Evolutionary conservation across 2,888 invertebrate genomes (phyloP).

Genomic region (Acanthacorydalis orientalis): DNA sequence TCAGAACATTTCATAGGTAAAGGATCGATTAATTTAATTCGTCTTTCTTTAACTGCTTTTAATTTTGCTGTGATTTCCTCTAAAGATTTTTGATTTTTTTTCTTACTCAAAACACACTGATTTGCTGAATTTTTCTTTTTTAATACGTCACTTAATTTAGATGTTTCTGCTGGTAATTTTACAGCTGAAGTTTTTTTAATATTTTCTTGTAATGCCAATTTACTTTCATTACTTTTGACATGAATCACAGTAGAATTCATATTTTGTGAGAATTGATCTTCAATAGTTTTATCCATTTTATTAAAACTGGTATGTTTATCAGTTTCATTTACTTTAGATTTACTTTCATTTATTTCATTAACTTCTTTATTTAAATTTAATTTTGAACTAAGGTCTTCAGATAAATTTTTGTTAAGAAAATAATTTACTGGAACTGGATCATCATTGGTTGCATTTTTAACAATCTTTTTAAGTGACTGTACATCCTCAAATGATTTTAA

Average conservation of each 20-base stretch:
- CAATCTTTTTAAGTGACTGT: constrained; percentile 33
- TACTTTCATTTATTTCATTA: constrained; percentile 2
- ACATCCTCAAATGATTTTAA: constrained; percentile 17
- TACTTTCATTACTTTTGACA: neutral
- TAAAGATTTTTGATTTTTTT: constrained; percentile 13
- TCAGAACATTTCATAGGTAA: neutral
- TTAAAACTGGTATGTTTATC: neutral
- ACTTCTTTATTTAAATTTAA: constrained; percentile 7
- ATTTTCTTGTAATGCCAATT: neutral
- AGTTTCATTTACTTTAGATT: neutral
- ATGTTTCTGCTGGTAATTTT: neutral
- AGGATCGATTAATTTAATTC: constrained; percentile 7
- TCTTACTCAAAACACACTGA: neutral
- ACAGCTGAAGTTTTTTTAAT: neutral
- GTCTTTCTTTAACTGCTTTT: constrained; percentile 14
- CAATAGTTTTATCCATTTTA: neutral
- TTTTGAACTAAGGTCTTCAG: constrained; percentile 11
- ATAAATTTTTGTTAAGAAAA: constrained; percentile 8
- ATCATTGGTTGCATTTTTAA: constrained; percentile 30
- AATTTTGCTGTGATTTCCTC: constrained; percentile 12
- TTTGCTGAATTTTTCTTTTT: neutral
- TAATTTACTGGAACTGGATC: constrained; percentile 13
- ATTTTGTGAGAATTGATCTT: neutral
- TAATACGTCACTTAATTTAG: too few species aligned
- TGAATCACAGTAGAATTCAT: neutral